Percentiles rank a stretch among this genome's conserved stretches.
Conservation (phyloP, 2,888 invertebrate genomes). For the Graphium colonna region DNA sequence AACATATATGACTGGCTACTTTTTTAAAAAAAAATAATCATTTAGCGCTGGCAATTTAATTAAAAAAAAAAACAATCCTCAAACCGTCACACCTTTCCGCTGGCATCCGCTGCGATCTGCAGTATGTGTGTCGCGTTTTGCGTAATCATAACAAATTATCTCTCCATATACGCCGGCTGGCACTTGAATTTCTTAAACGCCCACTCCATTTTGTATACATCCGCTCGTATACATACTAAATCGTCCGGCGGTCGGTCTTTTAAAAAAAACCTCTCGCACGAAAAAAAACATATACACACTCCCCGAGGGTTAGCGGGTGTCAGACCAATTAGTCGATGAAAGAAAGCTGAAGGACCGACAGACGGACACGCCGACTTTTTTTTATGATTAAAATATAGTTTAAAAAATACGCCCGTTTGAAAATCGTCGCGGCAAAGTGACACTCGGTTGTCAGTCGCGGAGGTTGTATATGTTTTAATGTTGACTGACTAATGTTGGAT, state of each 20-base stretch:
- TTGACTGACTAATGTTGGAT: too few relatives aligned
- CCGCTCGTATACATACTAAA: slow-evolving; percentile 57
- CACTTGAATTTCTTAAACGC: slow-evolving; percentile 17
- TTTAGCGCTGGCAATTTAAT: too few relatives aligned
- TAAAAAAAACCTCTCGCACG: slow-evolving; percentile 51
- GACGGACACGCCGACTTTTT: slow-evolving; percentile 59
- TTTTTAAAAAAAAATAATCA: too few relatives aligned
- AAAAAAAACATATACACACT: slow-evolving; percentile 46
- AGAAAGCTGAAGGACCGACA: slow-evolving; percentile 59
- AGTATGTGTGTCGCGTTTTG: too few relatives aligned
- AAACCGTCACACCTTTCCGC: too few relatives aligned
- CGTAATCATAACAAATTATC: slow-evolving; percentile 7
- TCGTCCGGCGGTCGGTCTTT: slow-evolving; percentile 41
- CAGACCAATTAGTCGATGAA: slow-evolving; percentile 76
- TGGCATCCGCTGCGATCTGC: neutral
- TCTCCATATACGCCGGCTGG: neutral
- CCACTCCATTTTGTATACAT: slow-evolving; percentile 22
- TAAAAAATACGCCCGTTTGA: slow-evolving; percentile 33
- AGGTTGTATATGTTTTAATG: neutral
- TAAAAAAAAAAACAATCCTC: too few relatives aligned
- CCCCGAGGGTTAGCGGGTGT: slow-evolving; percentile 56
- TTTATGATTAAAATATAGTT: slow-evolving; percentile 32
- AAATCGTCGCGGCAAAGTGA: slow-evolving; percentile 32
- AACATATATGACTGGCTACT: too few relatives aligned
- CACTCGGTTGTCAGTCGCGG: slow-evolving; percentile 22